phyloP scores from a whole-genome alignment of 2,797 vertebrate genomes.

The Phaenicophaeus curvirostris region DNA sequence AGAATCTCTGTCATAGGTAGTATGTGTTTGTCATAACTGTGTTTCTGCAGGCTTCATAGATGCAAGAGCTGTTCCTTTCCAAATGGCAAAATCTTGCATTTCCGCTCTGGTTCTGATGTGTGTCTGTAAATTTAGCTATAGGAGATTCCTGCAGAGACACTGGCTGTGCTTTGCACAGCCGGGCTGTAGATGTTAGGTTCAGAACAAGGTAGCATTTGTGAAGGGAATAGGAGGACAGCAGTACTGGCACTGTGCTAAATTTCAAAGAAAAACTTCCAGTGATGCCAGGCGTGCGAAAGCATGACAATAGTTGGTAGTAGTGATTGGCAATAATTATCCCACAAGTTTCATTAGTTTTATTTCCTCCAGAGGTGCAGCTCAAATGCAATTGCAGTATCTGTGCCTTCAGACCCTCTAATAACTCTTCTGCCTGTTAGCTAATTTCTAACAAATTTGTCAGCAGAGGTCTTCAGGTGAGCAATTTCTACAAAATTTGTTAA shows the following conservation, averaged over 20 bases:
- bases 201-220: conserved; percentile 22
- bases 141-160: background rate
- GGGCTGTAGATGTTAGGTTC: background rate
- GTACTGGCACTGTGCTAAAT: background rate
- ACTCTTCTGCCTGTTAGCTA: background rate
- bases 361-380: background rate
- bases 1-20: background rate
- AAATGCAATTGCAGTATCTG: background rate
- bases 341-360: background rate
- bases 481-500: background rate
- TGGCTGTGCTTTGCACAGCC: conserved; percentile 10
- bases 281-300: background rate
- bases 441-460: background rate
- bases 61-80: conserved; percentile 45
- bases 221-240: background rate
- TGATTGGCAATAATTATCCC: background rate
- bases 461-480: background rate
- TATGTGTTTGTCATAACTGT: conserved; percentile 12
- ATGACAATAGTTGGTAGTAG: background rate
- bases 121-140: background rate
- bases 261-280: background rate
- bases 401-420: background rate
- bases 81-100: background rate
- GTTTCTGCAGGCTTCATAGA: conserved; percentile 38
- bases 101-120: background rate